These are phyloP conservation scores for Rhadina sibilatrix DNA, from an alignment of 2,113 vertebrate genomes.

Conservation along the genomic window DNA sequence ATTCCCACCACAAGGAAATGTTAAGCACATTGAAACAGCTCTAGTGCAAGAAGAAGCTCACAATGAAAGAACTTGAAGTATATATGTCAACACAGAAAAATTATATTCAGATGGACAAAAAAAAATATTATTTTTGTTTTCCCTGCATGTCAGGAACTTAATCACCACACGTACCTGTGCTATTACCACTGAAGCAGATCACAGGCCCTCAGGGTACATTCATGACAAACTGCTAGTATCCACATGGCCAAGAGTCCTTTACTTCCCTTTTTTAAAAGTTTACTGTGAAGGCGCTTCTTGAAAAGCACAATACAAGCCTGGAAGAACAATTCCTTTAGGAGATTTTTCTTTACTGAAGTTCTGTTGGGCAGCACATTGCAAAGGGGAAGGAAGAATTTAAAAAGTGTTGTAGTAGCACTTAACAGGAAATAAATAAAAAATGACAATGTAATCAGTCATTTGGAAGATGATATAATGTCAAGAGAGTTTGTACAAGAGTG, in stretches of 20 bases:
- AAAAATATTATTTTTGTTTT: not conserved
- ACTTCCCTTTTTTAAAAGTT: not conserved
- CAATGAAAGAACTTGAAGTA: not conserved
- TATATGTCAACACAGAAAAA: not conserved
- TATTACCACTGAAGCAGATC: not conserved
- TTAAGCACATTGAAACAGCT: not conserved
- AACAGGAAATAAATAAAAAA: not conserved
- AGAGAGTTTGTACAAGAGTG: not conserved
- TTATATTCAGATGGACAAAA: not conserved
- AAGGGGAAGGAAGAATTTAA: not conserved
- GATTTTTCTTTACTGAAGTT: not conserved
- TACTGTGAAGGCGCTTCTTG: not conserved
- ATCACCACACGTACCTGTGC: not conserved
- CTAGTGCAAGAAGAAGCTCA: not conserved
- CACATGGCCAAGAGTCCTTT: not conserved
- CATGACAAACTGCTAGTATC: not conserved
- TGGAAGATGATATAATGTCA: not conserved
- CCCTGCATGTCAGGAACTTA: not conserved
- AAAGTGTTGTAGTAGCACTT: not conserved
- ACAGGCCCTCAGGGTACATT: not conserved
- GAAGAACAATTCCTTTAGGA: not conserved
- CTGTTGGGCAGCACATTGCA: not conserved
- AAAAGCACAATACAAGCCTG: not conserved
- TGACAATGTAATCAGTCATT: not conserved
- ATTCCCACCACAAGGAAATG: not conserved